Percentiles rank a stretch among this genome's conserved stretches.
phyloP scores from a whole-genome alignment of 1,140 invertebrate genomes.

The Laupala kohalensis region DNA sequence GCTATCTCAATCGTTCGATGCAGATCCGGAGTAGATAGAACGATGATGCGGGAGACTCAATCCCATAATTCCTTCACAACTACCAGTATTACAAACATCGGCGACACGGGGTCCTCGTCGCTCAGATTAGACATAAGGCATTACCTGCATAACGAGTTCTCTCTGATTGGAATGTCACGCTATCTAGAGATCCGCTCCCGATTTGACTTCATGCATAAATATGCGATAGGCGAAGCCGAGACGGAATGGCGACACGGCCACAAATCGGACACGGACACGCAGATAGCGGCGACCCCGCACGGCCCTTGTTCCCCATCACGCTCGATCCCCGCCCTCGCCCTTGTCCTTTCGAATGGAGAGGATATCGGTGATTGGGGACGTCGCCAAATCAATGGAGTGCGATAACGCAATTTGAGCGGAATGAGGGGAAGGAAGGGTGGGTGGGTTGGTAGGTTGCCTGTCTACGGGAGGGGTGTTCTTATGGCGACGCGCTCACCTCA shows the following conservation, averaged over 20 bases:
- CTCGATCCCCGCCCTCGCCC: neutral
- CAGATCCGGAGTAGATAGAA: too few relatives aligned
- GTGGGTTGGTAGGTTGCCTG: neutral
- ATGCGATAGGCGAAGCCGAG: neutral
- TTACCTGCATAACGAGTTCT: neutral
- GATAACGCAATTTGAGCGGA: conserved; percentile 10
- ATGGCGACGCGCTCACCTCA: too few relatives aligned
- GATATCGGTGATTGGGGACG: neutral
- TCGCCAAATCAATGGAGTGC: conserved; percentile 6
- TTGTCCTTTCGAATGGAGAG: neutral
- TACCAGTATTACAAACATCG: too few relatives aligned
- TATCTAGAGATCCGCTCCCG: neutral
- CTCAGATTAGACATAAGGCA: neutral
- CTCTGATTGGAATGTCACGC: neutral
- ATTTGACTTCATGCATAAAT: neutral
- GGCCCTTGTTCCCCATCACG: neutral
- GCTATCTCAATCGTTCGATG: too few relatives aligned
- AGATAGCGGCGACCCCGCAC: neutral
- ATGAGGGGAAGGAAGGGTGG: neutral
- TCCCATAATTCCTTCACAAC: neutral
- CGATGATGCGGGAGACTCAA: too few relatives aligned
- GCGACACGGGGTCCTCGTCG: neutral
- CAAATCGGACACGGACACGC: neutral
- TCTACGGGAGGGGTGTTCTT: neutral
- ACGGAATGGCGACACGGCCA: neutral